Evolutionary conservation across 2,888 invertebrate genomes (phyloP).

Genomic region (Dynastes hyllus): DNA sequence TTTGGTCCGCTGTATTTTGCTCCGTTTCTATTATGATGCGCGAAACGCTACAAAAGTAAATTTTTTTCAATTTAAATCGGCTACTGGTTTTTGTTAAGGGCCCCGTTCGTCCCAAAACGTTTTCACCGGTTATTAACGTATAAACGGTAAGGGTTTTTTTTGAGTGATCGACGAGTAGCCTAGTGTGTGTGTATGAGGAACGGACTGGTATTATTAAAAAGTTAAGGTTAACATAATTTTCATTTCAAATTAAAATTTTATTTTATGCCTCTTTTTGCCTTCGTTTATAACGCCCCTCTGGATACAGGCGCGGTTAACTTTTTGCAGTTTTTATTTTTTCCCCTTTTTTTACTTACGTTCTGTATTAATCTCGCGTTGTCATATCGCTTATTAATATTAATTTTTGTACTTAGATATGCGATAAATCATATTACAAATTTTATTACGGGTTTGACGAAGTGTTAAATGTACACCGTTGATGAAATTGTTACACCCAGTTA

Average conservation of each 20-base stretch:
- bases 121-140: constrained; percentile 63
- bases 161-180: constrained; percentile 39
- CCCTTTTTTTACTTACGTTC: constrained; percentile 11
- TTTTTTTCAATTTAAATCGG: constrained; percentile 67
- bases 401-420: constrained; percentile 12
- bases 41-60: constrained; percentile 61
- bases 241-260: constrained; percentile 56
- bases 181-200: background rate
- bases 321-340: constrained; percentile 11
- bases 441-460: constrained; percentile 39
- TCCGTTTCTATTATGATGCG: constrained; percentile 58
- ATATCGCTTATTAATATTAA: background rate
- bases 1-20: constrained; percentile 62
- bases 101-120: constrained; percentile 61
- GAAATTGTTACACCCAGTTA: constrained; percentile 5
- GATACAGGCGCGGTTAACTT: background rate
- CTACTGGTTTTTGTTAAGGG: constrained; percentile 69
- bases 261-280: constrained; percentile 44
- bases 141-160: too few species aligned
- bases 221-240: constrained; percentile 55
- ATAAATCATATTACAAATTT: constrained; percentile 45
- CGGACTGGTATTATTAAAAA: constrained; percentile 53
- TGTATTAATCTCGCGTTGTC: background rate
- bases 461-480: constrained; percentile 32
- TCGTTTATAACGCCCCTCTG: background rate